Conservation (phyloP, 2,113 vertebrate genomes). For the Corvus moneduloides region DNA sequence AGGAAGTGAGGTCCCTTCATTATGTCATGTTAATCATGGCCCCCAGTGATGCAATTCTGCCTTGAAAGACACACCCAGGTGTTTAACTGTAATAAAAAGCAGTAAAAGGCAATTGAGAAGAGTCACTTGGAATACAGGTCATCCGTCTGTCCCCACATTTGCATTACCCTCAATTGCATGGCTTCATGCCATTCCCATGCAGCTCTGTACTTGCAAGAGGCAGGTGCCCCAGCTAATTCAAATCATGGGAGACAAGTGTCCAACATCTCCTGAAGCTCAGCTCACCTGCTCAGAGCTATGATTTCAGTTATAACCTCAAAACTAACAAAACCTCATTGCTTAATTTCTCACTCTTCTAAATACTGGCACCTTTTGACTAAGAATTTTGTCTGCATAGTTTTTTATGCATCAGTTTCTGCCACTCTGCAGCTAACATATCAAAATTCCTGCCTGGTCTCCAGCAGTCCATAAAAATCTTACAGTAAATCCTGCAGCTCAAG, state of each 20-base stretch:
- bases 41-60: neutral
- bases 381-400: neutral
- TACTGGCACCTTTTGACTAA: neutral
- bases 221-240: neutral
- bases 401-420: neutral
- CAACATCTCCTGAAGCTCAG: neutral
- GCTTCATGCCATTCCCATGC: neutral
- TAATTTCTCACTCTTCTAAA: neutral
- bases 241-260: neutral
- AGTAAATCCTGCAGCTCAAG: neutral
- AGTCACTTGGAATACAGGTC: neutral
- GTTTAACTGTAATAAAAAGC: neutral
- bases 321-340: neutral
- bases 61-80: neutral
- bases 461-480: neutral
- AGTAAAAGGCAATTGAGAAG: neutral
- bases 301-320: neutral
- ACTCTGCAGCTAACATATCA: neutral
- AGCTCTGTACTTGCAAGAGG: neutral
- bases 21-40: fast-evolving
- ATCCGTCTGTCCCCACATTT: neutral
- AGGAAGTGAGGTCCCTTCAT: neutral
- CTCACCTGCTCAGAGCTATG: neutral
- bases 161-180: neutral
- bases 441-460: neutral